These are phyloP conservation scores for Eupithecia tripunctaria DNA, from an alignment of 2,888 invertebrate genomes.

Conservation along the genomic window DNA sequence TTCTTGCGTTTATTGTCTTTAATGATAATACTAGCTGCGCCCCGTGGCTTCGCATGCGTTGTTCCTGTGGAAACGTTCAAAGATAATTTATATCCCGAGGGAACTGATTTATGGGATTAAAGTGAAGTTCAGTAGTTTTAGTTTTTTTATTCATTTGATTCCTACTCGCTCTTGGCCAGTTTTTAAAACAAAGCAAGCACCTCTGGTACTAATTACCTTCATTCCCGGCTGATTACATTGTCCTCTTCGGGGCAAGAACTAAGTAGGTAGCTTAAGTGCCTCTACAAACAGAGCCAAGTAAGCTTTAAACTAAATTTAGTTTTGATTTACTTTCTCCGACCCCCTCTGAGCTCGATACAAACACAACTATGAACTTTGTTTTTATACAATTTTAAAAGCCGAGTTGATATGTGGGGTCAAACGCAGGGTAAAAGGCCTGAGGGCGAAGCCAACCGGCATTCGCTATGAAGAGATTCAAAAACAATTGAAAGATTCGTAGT, in stretches of 20 bases:
- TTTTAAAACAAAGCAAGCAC: conserved; percentile 3
- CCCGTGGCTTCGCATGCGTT: no score
- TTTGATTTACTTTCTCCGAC: conserved; percentile 23
- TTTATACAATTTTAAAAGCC: neutral
- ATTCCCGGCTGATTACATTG: conserved; percentile 22
- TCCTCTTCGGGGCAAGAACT: conserved; percentile 10
- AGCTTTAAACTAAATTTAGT: conserved; percentile 27
- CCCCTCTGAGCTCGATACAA: neutral
- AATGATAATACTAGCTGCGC: no score
- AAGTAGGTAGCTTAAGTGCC: conserved; percentile 21
- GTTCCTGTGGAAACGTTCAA: no score
- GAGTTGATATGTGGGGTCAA: neutral
- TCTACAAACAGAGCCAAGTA: conserved; percentile 22
- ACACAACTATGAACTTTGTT: neutral
- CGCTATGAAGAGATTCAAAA: no score
- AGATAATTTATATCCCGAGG: no score
- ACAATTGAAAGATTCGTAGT: no score
- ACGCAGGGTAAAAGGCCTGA: neutral
- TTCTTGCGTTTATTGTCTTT: neutral
- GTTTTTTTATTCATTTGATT: no score
- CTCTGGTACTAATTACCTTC: conserved; percentile 13
- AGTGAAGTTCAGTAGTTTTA: no score
- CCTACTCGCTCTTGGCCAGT: neutral
- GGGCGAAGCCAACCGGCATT: no score
- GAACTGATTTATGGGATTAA: no score